phyloP scores from a whole-genome alignment of 2,888 invertebrate genomes.

The Synergus itoensis region DNA sequence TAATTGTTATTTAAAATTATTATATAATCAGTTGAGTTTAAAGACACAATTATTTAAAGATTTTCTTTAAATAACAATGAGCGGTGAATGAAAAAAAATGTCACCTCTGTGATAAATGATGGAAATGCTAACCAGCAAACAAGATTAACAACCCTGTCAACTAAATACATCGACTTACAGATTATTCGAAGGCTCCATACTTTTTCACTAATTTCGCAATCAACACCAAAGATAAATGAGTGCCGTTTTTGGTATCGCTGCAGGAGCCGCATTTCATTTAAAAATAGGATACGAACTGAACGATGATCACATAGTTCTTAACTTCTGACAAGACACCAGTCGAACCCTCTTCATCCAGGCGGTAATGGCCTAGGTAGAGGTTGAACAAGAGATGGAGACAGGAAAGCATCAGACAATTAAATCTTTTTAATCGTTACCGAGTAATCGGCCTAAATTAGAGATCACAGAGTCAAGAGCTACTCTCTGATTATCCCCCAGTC shows the following conservation, averaged over 20 bases:
- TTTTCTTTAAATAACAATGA: too few species aligned
- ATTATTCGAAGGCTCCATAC: constrained; percentile 6
- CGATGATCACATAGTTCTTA: constrained; percentile 28
- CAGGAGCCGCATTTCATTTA: constrained; percentile 34
- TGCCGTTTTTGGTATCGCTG: constrained; percentile 19
- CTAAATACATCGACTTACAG: neutral
- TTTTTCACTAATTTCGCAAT: constrained; percentile 8
- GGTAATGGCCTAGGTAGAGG: constrained; percentile 56
- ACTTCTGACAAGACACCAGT: constrained; percentile 56
- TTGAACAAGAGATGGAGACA: constrained; percentile 55
- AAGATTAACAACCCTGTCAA: neutral
- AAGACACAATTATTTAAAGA: too few species aligned
- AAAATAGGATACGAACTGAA: constrained; percentile 25
- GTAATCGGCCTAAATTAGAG: constrained; percentile 74
- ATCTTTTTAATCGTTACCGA: constrained; percentile 73
- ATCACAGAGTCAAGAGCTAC: constrained; percentile 48
- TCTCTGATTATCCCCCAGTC: constrained; percentile 58
- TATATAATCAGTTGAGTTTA: too few species aligned
- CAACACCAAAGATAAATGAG: constrained; percentile 14
- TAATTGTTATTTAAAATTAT: too few species aligned
- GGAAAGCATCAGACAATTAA: constrained; percentile 69
- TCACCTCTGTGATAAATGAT: neutral
- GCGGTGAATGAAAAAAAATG: neutral
- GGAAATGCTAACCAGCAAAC: neutral
- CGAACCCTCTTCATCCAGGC: constrained; percentile 59